A percentile compares a stretch with the other conserved stretches of the same genome.
phyloP scores from a whole-genome alignment of 1,140 invertebrate species.

The Drosophila repleta region DNA sequence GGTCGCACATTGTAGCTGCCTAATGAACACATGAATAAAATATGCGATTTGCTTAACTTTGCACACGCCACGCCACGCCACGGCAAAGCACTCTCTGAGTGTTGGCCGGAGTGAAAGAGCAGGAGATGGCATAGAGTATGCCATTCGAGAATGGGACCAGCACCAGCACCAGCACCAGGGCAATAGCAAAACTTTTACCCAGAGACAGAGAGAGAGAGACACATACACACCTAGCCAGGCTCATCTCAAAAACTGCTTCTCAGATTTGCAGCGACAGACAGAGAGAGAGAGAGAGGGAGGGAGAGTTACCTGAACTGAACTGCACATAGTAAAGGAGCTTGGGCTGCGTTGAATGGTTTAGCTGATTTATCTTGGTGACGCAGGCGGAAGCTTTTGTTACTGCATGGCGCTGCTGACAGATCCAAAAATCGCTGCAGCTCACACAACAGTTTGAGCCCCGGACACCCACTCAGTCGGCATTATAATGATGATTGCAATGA shows the following conservation, averaged over 20 bases:
- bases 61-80: slow-evolving; percentile 69
- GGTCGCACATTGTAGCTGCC: slow-evolving; percentile 81
- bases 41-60: slow-evolving; percentile 83
- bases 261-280: neutral
- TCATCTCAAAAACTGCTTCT: neutral
- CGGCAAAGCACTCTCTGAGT: slow-evolving; percentile 24
- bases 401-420: slow-evolving; percentile 44
- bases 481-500: neutral
- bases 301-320: neutral
- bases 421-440: slow-evolving; percentile 78
- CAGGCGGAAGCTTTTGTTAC: slow-evolving; percentile 67
- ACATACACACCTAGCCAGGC: neutral
- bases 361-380: slow-evolving; percentile 63
- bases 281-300: neutral
- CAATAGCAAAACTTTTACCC: slow-evolving; percentile 20
- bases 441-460: slow-evolving; percentile 69
- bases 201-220: neutral
- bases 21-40: slow-evolving; percentile 83
- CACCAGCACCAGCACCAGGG: slow-evolving; percentile 30
- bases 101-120: slow-evolving; percentile 4
- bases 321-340: no score
- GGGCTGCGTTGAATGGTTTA: slow-evolving; percentile 19
- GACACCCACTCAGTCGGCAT: no score
- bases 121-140: slow-evolving; percentile 24
- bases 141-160: slow-evolving; percentile 31